Evolutionary conservation across 2,113 vertebrate genomes (phyloP).

Genomic region (Cavia aperea): DNA sequence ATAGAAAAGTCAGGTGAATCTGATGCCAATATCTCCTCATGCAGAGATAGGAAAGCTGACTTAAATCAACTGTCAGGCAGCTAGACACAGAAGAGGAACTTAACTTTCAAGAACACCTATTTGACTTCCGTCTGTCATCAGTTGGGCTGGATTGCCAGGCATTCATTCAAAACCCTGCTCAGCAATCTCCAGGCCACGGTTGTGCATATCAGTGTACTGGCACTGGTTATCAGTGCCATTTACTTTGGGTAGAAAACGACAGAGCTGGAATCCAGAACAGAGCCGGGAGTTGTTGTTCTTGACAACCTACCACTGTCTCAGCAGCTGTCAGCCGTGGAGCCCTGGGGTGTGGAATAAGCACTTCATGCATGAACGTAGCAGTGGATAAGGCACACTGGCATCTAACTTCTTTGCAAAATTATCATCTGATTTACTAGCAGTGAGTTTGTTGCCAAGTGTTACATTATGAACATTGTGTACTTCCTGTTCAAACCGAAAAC

Average conservation of each 20-base stretch:
- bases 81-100: constrained; percentile 57
- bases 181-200: constrained; percentile 90
- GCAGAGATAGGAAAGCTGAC: constrained; percentile 75
- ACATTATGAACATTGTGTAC: constrained; percentile 85
- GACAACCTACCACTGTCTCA: constrained; percentile 91
- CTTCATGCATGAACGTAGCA: constrained; percentile 92
- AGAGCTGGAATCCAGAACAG: constrained; percentile 86
- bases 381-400: constrained; percentile 90
- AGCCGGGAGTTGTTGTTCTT: constrained; percentile 89
- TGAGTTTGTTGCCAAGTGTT: constrained; percentile 85
- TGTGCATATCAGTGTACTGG: constrained; percentile 86
- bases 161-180: constrained; percentile 86
- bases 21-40: constrained; percentile 76
- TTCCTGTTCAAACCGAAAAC: constrained; percentile 89
- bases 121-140: constrained; percentile 82
- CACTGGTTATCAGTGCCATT: constrained; percentile 83
- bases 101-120: constrained; percentile 77
- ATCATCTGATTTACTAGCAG: constrained; percentile 85
- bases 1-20: constrained; percentile 80
- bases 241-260: constrained; percentile 80
- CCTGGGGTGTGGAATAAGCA: constrained; percentile 90
- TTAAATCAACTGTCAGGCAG: constrained; percentile 75
- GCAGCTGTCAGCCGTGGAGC: constrained; percentile 85
- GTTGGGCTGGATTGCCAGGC: constrained; percentile 87
- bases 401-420: constrained; percentile 90